These are phyloP conservation scores for Drosophila picticornis DNA, from an alignment of 2,888 invertebrate species.

Conservation along the genomic window DNA sequence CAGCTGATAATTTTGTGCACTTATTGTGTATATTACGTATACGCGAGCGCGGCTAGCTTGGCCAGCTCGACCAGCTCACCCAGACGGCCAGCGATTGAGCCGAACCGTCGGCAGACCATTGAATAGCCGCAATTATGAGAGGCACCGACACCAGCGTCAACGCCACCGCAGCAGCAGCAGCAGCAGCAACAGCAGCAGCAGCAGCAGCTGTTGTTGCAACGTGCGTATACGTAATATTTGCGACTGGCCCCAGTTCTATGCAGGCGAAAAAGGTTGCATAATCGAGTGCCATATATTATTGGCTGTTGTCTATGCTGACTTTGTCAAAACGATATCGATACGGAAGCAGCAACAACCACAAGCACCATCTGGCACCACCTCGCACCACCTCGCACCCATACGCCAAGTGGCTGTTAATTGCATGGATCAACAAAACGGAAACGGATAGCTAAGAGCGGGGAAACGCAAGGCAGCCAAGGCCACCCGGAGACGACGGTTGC, in stretches of 20 bases:
- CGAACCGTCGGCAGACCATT: slow-evolving; percentile 41
- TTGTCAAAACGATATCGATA: slow-evolving; percentile 46
- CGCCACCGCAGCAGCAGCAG: slow-evolving; percentile 33
- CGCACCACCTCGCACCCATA: slow-evolving; percentile 46
- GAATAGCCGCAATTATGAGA: slow-evolving; percentile 59
- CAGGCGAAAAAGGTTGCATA: slow-evolving; percentile 39
- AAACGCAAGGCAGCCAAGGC: slow-evolving; percentile 21
- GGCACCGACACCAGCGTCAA: slow-evolving; percentile 33
- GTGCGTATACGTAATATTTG: slow-evolving; percentile 78
- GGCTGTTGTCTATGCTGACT: slow-evolving; percentile 36
- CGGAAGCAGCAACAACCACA: slow-evolving; percentile 50
- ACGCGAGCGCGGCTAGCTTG: slow-evolving; percentile 43
- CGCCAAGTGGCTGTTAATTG: slow-evolving; percentile 70
- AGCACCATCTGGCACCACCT: slow-evolving; percentile 1
- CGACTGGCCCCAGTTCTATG: slow-evolving; percentile 60
- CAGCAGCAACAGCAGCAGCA: slow-evolving; percentile 7
- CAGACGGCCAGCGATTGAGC: slow-evolving; percentile 11
- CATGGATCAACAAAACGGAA: slow-evolving; percentile 69
- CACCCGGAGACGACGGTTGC: slow-evolving; percentile 40
- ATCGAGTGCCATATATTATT: slow-evolving; percentile 14
- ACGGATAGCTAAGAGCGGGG: slow-evolving; percentile 36
- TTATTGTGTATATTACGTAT: slow-evolving; percentile 74
- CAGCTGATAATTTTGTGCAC: slow-evolving; percentile 76
- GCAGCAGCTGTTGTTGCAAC: slow-evolving; percentile 64
- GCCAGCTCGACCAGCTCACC: slow-evolving; percentile 11